phyloP scores from a whole-genome alignment of 2,113 vertebrate species.

The Percina caprodes region DNA sequence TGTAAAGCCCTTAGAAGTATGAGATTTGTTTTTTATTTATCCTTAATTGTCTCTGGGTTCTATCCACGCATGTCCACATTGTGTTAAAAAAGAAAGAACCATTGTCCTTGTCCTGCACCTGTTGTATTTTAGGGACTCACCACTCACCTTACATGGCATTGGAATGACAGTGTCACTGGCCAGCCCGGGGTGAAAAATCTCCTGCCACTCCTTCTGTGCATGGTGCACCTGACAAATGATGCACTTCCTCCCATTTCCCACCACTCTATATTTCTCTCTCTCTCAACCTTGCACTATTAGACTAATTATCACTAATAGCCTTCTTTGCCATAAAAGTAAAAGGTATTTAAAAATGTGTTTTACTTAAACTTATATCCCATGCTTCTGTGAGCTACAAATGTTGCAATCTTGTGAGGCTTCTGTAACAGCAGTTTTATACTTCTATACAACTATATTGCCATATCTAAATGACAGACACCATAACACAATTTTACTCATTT shows the following conservation, averaged over 20 bases:
- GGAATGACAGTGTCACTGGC: background rate
- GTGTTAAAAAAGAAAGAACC: background rate
- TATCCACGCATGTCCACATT: background rate
- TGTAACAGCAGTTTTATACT: background rate
- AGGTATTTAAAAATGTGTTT: background rate
- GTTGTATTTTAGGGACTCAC: background rate
- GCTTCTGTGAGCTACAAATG: background rate
- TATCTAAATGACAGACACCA: background rate
- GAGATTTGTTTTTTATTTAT: background rate
- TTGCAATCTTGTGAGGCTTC: background rate
- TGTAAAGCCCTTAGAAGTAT: background rate
- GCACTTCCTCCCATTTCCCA: background rate
- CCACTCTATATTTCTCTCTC: background rate
- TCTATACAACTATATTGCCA: slow-evolving; percentile 3
- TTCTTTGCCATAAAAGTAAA: background rate
- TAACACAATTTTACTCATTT: background rate
- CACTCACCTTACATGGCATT: background rate
- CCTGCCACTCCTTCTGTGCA: background rate
- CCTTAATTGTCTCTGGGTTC: background rate
- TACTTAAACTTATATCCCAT: background rate
- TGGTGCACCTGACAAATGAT: background rate
- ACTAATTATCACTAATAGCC: background rate
- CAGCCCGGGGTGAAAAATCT: background rate
- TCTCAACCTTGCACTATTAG: background rate
- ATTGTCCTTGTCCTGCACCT: background rate